Evolutionary conservation across 2,888 invertebrate genomes (phyloP), one percentile per base, ranked within the genome.

Genomic region (Lasioglossum leucozonium): DNA sequence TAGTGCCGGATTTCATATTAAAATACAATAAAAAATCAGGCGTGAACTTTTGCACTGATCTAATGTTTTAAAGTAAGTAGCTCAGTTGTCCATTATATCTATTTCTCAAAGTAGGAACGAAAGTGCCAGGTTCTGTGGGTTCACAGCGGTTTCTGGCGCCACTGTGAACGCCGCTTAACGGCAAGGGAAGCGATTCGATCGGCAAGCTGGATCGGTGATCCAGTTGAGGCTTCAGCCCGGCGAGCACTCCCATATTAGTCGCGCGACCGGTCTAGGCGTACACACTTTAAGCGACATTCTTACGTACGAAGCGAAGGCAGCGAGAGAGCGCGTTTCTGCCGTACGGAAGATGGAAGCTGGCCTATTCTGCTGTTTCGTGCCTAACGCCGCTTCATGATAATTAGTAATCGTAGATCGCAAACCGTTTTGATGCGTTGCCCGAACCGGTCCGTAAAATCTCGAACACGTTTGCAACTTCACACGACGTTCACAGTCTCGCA

Each of bases 241-340:
- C 87, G 85, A 86, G 79, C 87, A 87, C 89, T 90, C 87, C 93
- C 93, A 92, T 94, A 93, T 93, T 92, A 92, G 93, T 92, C 89
- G 79, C 77, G 85, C 90, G 91, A 93, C 93, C 93, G 93, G 93
- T 93, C 92, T 93, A 92, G 93, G 93, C 92, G 91, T 93, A 90
- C 91, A 90, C 90, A 81, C 82, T 90, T 89, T 86, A 88, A 87
- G 77, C 84, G 84, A 80, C 90, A 84, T 86, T 87, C 84, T 88
- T 86, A 88, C 88, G 82, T 90, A 90, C 51, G 22, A 51, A 10
- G 51, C 81, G 79, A 82, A 86, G 82, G 81, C 77, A 75, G 42
- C 79, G 79, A 58, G 77, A 86, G 87, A 72, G 81, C 76, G 79
- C n/a, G 72, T 34, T 85, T 79, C 81, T 65, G 77, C 69, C 55